These are phyloP conservation scores for Elgaria multicarinata DNA, from an alignment of 2,113 vertebrate genomes.

Conservation along the genomic window DNA sequence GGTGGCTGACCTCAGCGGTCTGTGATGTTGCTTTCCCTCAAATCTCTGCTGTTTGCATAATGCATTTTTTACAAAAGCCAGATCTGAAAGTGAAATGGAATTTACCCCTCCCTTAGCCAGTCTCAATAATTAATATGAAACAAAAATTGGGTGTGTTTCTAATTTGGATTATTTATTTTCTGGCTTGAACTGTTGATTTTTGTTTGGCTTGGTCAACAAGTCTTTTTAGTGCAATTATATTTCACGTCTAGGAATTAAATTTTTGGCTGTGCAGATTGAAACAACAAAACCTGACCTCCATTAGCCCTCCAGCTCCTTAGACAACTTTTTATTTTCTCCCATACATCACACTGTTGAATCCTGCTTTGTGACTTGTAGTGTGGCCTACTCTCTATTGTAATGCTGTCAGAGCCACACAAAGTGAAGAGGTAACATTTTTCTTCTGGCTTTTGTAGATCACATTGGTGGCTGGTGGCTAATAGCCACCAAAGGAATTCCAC, in stretches of 20 bases:
- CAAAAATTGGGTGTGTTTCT: slow-evolving; percentile 8
- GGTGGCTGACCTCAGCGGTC: neutral
- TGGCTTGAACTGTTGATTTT: neutral
- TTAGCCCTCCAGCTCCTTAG: neutral
- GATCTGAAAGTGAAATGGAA: slow-evolving; percentile 13
- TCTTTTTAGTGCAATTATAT: neutral
- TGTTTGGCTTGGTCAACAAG: neutral
- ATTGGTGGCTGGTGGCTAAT: neutral
- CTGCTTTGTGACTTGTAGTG: neutral
- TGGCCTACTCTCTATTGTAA: neutral
- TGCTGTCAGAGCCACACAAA: neutral
- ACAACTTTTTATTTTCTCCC: neutral
- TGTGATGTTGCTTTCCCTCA: neutral
- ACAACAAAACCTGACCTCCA: neutral
- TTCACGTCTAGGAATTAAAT: neutral
- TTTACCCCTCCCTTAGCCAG: neutral
- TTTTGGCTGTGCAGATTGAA: neutral
- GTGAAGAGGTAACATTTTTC: neutral
- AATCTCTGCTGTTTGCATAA: neutral
- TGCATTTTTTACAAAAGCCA: neutral
- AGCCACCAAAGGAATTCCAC: neutral
- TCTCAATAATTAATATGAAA: slow-evolving; percentile 7
- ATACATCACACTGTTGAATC: neutral
- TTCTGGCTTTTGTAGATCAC: neutral
- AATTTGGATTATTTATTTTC: slow-evolving; percentile 8